phyloP scores from a whole-genome alignment of 2,888 invertebrate species.

The Chrysolina americana region DNA sequence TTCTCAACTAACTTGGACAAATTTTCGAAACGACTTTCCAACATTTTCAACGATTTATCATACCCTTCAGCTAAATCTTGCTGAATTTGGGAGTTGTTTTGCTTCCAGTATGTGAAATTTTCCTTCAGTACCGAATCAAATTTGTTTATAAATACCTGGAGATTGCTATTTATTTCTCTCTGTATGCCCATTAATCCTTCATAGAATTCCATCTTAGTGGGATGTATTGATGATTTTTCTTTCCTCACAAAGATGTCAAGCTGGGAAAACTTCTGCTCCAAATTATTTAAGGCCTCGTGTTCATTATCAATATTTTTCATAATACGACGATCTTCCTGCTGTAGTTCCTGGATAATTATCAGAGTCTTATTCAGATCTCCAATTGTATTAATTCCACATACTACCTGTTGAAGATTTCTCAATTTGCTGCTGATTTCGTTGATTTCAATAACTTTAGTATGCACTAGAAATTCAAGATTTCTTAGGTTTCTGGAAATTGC shows the following conservation, averaged over 20 bases:
- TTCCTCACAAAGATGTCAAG: not conserved
- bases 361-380: not conserved
- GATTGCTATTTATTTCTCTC: conserved; percentile 11
- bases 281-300: not conserved
- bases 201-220: not conserved
- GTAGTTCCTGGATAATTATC: not conserved
- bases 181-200: not conserved
- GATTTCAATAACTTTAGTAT: not conserved
- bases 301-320: not conserved
- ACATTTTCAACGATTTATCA: conserved; percentile 7
- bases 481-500: not conserved
- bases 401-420: not conserved
- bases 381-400: not conserved
- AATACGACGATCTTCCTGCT: not conserved
- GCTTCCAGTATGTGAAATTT: not conserved
- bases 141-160: not conserved
- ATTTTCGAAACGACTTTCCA: not conserved
- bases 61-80: conserved; percentile 8
- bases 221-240: not conserved
- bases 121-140: conserved; percentile 10
- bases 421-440: not conserved
- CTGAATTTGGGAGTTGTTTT: conserved; percentile 4
- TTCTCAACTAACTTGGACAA: not conserved
- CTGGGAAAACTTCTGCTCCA: not conserved
- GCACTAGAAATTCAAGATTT: not conserved